A percentile compares a stretch with the other conserved stretches of the same genome.
Conservation (phyloP, 1,140 invertebrate species). For the Mactra quadrangularis region DNA sequence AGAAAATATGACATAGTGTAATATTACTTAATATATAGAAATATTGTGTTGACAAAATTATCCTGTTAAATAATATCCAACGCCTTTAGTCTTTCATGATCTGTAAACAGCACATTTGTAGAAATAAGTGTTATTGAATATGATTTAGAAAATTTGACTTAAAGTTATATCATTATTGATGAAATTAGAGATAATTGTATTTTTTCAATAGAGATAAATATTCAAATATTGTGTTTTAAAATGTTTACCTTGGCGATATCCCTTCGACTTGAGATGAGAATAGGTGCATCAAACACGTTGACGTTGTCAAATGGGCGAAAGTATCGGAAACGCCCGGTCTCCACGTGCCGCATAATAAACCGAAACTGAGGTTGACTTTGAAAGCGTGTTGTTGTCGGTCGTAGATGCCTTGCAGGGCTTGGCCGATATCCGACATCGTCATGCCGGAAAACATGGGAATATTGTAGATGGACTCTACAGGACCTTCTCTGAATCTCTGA, state of each 20-base stretch:
- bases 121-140: neutral
- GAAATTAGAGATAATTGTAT: no score
- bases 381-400: neutral
- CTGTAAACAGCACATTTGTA: no score
- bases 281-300: constrained; percentile 7
- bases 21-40: neutral
- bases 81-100: no score
- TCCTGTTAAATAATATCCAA: no score
- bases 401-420: constrained; percentile 1
- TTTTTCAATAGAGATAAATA: no score
- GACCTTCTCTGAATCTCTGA: constrained; percentile 9
- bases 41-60: no score
- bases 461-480: constrained; percentile 10
- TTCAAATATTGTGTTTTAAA: no score
- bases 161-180: neutral
- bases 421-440: neutral
- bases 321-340: neutral
- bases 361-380: constrained; percentile 1
- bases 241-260: constrained; percentile 13
- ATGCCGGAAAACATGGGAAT: neutral
- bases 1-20: neutral
- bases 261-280: neutral
- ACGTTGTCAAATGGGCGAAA: constrained; percentile 10
- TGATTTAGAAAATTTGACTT: neutral
- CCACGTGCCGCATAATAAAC: constrained; percentile 23